Conservation (phyloP, 2,888 invertebrate species). For the Erebia palarica region DNA sequence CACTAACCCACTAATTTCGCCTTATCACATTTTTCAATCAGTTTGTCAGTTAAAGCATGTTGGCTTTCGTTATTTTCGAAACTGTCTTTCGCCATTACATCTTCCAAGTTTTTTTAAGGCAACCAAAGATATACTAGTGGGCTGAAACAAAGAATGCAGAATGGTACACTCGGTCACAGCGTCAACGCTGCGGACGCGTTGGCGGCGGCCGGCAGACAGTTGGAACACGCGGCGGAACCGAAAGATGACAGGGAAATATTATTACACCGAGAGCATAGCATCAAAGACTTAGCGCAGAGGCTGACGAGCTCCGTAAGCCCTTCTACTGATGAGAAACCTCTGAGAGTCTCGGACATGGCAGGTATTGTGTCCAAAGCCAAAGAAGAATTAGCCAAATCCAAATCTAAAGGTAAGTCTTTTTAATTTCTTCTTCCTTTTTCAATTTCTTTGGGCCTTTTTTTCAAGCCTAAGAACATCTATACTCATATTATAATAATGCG, state of each 20-base stretch:
- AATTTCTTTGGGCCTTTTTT: background rate
- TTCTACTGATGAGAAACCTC: slow-evolving; percentile 83
- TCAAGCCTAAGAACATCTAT: too few relatives aligned
- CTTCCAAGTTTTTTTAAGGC: slow-evolving; percentile 58
- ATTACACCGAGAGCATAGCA: slow-evolving; percentile 91
- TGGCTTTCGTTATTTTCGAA: slow-evolving; percentile 9
- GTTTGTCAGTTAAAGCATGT: background rate
- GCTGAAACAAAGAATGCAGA: slow-evolving; percentile 83
- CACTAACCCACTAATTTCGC: slow-evolving; percentile 65
- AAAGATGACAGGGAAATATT: slow-evolving; percentile 84
- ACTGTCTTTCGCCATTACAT: background rate
- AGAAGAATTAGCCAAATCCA: slow-evolving; percentile 93
- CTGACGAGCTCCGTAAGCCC: slow-evolving; percentile 85
- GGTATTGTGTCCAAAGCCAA: slow-evolving; percentile 97
- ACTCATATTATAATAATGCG: too few relatives aligned
- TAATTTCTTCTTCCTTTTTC: background rate
- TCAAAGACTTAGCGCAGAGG: slow-evolving; percentile 94
- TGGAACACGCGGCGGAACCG: slow-evolving; percentile 83
- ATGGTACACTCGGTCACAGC: slow-evolving; percentile 81
- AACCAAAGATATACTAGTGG: slow-evolving; percentile 82
- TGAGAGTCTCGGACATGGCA: slow-evolving; percentile 91
- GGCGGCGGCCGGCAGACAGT: slow-evolving; percentile 68
- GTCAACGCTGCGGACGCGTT: slow-evolving; percentile 73
- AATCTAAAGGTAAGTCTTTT: slow-evolving; percentile 84
- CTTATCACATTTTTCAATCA: slow-evolving; percentile 13